A percentile compares a stretch with the other conserved stretches of the same genome.
These are phyloP conservation scores for Phyllopteryx taeniolatus DNA, from an alignment of 2,113 vertebrate genomes.

Conservation along the genomic window DNA sequence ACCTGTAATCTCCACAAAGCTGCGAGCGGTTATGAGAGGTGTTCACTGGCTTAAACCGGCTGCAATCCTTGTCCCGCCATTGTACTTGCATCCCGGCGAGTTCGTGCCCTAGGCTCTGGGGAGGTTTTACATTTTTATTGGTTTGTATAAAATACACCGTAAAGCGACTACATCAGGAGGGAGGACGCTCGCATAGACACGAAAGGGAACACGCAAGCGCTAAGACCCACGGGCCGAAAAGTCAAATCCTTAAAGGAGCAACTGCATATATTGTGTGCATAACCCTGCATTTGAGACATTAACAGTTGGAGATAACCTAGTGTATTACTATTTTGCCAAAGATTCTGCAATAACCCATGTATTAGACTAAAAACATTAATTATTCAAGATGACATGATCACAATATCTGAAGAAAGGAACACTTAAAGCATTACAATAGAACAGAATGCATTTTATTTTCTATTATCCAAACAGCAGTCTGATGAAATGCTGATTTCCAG, in stretches of 20 bases:
- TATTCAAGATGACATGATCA: too few relatives aligned
- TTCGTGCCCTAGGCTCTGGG: background rate
- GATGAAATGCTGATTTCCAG: too few relatives aligned
- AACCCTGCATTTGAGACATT: background rate
- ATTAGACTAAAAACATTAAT: background rate
- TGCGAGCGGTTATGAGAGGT: constrained; percentile 2
- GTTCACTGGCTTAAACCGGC: constrained; percentile 2
- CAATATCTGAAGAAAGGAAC: too few relatives aligned
- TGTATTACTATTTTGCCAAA: too few relatives aligned
- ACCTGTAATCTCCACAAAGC: background rate
- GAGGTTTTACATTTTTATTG: constrained; percentile 9
- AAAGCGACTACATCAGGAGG: background rate
- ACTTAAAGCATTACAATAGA: too few relatives aligned
- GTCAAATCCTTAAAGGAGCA: background rate
- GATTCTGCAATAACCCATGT: background rate
- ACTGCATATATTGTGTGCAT: background rate
- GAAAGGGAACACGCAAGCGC: background rate
- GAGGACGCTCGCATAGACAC: background rate
- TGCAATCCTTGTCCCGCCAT: background rate
- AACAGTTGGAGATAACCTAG: background rate
- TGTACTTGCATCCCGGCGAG: background rate
- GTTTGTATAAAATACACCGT: background rate
- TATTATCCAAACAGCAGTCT: too few relatives aligned
- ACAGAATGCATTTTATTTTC: too few relatives aligned
- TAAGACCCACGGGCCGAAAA: background rate